These are phyloP conservation scores for Brachyistius frenatus DNA, from an alignment of 2,113 vertebrate species.

Conservation along the genomic window DNA sequence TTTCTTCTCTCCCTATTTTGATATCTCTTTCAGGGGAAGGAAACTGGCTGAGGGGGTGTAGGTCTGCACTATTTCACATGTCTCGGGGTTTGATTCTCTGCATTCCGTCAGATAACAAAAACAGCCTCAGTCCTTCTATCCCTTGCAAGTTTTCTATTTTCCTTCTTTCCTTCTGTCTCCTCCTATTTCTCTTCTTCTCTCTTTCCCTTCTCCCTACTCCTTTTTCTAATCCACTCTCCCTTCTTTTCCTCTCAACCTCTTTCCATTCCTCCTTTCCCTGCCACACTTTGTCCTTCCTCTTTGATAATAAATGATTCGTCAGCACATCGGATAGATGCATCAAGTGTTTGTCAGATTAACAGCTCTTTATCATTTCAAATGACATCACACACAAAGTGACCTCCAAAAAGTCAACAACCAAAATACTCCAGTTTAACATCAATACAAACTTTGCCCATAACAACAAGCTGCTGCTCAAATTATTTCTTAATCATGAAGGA, in stretches of 20 bases:
- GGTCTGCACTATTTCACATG: conserved; percentile 70
- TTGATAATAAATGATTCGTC: conserved; percentile 34
- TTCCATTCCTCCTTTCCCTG: conserved; percentile 9
- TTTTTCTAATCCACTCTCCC: not conserved
- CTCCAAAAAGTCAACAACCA: not conserved
- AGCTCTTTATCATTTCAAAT: conserved; percentile 38
- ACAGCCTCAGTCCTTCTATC: conserved; percentile 9
- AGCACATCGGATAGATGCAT: conserved; percentile 19
- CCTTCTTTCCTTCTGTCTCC: conserved; percentile 35
- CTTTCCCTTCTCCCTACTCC: not conserved
- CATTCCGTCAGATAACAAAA: conserved; percentile 64
- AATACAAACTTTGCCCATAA: not conserved
- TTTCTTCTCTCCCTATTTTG: conserved; percentile 34
- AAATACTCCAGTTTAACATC: not conserved
- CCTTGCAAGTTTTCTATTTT: conserved; percentile 41
- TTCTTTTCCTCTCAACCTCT: not conserved
- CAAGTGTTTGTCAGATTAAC: conserved; percentile 25
- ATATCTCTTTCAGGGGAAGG: conserved; percentile 56
- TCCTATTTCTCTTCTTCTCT: conserved; percentile 6
- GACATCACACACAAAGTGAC: conserved; percentile 9
- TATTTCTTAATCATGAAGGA: conserved; percentile 2
- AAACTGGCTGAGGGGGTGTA: conserved; percentile 27
- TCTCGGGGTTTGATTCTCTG: conserved; percentile 46
- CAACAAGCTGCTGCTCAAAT: not conserved
- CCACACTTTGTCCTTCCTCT: conserved; percentile 23